A percentile compares a stretch with the other conserved stretches of the same genome.
Evolutionary conservation across 1,140 invertebrate genomes (phyloP).

Genomic region (Hirudo medicinalis): DNA sequence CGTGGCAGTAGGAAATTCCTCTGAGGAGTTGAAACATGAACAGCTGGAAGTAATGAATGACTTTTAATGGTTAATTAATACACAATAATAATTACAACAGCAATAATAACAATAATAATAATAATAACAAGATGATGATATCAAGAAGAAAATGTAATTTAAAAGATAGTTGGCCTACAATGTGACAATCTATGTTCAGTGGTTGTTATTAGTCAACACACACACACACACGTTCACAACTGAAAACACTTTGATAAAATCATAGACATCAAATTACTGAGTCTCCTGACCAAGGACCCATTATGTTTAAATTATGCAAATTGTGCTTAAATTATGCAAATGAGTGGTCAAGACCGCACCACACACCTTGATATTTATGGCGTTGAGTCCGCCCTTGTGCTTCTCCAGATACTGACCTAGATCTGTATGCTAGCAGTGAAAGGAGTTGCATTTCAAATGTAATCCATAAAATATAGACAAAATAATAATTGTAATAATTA

Average conservation of each 20-base stretch:
- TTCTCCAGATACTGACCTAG: conserved; percentile 92
- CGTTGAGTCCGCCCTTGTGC: conserved; percentile 75
- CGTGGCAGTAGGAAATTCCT: conserved; percentile 56
- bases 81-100: conserved; percentile 1
- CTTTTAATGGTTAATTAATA: conserved; percentile 2
- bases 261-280: no score
- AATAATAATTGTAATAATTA: not conserved
- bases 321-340: no score
- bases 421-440: conserved; percentile 66
- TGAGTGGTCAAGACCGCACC: not conserved
- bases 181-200: no score
- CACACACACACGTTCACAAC: no score
- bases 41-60: conserved; percentile 41
- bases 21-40: conserved; percentile 57
- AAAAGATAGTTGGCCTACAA: no score
- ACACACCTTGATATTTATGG: conserved; percentile 32
- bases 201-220: no score
- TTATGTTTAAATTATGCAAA: no score
- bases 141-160: not conserved
- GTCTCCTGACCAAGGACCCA: no score
- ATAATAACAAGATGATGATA: not conserved
- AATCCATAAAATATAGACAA: conserved; percentile 23
- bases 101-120: not conserved
- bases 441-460: no score
- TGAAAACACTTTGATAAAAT: no score